Percentiles rank a stretch among this genome's conserved stretches.
Evolutionary conservation across 2,113 vertebrate genomes (phyloP).

Genomic region (Rostratula benghalensis): DNA sequence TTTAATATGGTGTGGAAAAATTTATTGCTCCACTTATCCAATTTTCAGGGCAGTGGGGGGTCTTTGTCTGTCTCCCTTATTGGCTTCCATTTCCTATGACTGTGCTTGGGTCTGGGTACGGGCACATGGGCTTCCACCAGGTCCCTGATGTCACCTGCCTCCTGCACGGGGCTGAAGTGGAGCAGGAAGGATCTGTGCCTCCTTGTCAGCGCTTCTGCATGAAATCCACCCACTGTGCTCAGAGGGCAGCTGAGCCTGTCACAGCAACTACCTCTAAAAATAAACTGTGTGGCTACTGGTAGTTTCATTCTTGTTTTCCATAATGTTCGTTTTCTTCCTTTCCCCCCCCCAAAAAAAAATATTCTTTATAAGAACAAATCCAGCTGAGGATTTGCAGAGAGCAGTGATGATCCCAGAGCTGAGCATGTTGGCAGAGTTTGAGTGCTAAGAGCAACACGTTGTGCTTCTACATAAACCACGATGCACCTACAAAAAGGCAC

Average conservation of each 20-base stretch:
- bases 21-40: background rate
- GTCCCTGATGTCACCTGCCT: background rate
- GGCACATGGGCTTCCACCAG: background rate
- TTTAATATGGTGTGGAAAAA: background rate
- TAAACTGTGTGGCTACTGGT: background rate
- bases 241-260: background rate
- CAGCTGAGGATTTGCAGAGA: background rate
- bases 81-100: background rate
- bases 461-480: background rate
- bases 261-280: background rate
- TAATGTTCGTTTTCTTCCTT: background rate
- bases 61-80: background rate
- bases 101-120: background rate
- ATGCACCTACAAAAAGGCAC: background rate
- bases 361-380: background rate
- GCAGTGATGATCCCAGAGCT: background rate
- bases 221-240: background rate
- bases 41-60: background rate
- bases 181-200: background rate
- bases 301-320: background rate
- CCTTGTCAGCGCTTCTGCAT: background rate
- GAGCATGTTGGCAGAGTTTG: background rate
- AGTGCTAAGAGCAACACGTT: background rate
- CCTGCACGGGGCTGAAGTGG: accelerated
- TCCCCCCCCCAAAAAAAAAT: background rate